These are phyloP conservation scores for Aphyosemion australe DNA, from an alignment of 2,113 vertebrate genomes.

Conservation along the genomic window DNA sequence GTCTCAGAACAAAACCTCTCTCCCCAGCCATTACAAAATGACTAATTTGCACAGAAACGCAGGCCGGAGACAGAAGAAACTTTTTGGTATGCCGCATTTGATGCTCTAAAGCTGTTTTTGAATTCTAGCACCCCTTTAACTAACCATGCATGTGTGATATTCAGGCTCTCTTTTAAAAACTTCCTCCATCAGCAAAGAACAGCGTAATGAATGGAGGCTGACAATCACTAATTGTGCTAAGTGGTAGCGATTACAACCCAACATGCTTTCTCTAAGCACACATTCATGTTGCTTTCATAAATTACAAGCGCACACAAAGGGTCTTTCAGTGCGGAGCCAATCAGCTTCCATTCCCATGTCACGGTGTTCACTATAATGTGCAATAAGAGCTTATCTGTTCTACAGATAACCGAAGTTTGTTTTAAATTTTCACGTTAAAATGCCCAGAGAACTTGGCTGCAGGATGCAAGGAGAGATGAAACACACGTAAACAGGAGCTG, in stretches of 20 bases:
- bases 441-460: neutral
- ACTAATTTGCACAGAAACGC: too few species aligned
- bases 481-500: constrained; percentile 9
- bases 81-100: too few species aligned
- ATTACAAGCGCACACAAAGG: constrained; percentile 59
- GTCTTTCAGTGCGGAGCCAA: constrained; percentile 38
- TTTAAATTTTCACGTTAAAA: constrained; percentile 5
- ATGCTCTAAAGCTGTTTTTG: too few species aligned
- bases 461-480: constrained; percentile 9
- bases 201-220: constrained; percentile 52
- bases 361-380: constrained; percentile 15
- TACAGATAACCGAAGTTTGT: constrained; percentile 12
- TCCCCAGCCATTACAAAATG: too few species aligned
- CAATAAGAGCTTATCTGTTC: constrained; percentile 16
- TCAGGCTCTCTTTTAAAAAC: constrained; percentile 17
- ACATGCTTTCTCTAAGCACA: constrained; percentile 61
- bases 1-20: too few species aligned
- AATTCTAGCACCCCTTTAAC: too few species aligned
- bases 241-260: constrained; percentile 60
- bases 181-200: constrained; percentile 21
- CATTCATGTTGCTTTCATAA: constrained; percentile 58
- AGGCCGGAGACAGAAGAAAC: too few species aligned
- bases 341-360: constrained; percentile 42
- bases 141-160: constrained; percentile 9
- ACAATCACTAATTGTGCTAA: constrained; percentile 69